A percentile compares a stretch with the other conserved stretches of the same genome.
Evolutionary conservation across 37 sponge, comb jelly and placozoan species (phyloP).

Genomic region (Diacarnus erythraeanus): DNA sequence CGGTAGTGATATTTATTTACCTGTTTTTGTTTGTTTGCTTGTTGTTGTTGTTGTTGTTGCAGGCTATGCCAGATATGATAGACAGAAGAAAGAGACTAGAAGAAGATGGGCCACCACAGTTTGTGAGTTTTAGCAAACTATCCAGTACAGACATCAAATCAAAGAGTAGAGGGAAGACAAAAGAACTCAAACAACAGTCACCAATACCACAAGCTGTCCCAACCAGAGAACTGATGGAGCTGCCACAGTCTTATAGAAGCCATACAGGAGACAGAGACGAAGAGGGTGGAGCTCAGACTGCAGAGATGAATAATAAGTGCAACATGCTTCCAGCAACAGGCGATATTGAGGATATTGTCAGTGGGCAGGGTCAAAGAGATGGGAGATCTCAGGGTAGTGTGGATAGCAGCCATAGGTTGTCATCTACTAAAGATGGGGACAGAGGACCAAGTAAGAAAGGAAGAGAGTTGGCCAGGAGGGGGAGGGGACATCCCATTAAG

Average conservation of each 20-base stretch:
- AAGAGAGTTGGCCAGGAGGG: not conserved
- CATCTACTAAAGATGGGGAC: not conserved
- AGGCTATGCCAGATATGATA: slow-evolving; percentile 28
- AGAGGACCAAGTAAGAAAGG: not conserved
- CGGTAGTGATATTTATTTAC: too few species aligned
- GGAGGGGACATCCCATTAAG: not conserved
- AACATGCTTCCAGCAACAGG: not conserved
- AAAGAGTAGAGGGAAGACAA: not conserved
- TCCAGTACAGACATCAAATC: not conserved
- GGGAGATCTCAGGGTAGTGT: not conserved
- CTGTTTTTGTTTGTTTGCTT: too few species aligned
- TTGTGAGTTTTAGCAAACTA: slow-evolving; percentile 17
- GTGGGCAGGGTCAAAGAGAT: not conserved
- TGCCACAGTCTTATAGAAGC: not conserved
- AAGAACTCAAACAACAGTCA: not conserved
- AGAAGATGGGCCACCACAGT: slow-evolving; percentile 28
- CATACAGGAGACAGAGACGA: not conserved
- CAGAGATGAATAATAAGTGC: not conserved
- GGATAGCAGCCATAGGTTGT: not conserved
- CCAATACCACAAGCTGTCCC: not conserved
- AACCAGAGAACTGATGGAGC: slow-evolving; percentile 21
- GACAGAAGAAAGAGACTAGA: slow-evolving; percentile 22
- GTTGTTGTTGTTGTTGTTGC: not conserved
- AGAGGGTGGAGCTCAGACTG: not conserved
- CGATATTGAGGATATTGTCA: not conserved